A percentile compares a stretch with the other conserved stretches of the same genome.
Evolutionary conservation across 2,888 invertebrate genomes (phyloP).

Genomic region (Strigamia crassipes): DNA sequence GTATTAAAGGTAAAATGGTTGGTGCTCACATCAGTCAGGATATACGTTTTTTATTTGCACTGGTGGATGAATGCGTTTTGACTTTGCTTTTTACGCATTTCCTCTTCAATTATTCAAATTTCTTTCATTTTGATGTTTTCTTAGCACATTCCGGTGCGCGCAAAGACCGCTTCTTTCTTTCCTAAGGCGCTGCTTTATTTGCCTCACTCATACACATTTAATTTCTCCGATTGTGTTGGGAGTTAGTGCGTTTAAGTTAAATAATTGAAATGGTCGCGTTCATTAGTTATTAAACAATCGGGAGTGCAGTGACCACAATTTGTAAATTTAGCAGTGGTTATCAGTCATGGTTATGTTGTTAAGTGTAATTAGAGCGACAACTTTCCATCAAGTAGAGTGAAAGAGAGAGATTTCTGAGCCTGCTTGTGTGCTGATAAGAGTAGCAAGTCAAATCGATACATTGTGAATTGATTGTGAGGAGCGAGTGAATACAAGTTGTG

Average conservation of each 20-base stretch:
- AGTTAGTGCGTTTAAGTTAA: background rate
- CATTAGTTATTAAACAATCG: constrained; percentile 5
- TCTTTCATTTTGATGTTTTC: too few relatives aligned
- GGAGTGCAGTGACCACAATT: background rate
- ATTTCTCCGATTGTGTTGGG: background rate
- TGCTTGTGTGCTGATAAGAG: constrained; percentile 21
- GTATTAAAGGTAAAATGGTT: too few relatives aligned
- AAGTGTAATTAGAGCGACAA: constrained; percentile 17
- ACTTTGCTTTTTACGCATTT: too few relatives aligned
- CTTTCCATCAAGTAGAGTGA: constrained; percentile 16
- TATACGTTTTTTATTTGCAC: too few relatives aligned
- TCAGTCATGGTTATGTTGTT: constrained; percentile 17
- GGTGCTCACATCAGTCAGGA: too few relatives aligned
- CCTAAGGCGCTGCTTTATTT: too few relatives aligned
- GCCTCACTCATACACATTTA: background rate
- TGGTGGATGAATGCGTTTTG: too few relatives aligned
- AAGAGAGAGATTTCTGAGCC: background rate
- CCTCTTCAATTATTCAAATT: too few relatives aligned
- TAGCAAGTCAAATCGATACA: constrained; percentile 11
- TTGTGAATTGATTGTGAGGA: constrained; percentile 16
- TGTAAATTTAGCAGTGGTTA: constrained; percentile 21
- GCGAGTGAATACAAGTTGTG: constrained; percentile 16
- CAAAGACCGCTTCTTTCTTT: too few relatives aligned
- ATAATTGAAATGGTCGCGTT: background rate
- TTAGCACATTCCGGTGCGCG: background rate